Evolutionary conservation across 2,797 vertebrate genomes (phyloP).

Genomic region (Paratrypauchen microcephalus): DNA sequence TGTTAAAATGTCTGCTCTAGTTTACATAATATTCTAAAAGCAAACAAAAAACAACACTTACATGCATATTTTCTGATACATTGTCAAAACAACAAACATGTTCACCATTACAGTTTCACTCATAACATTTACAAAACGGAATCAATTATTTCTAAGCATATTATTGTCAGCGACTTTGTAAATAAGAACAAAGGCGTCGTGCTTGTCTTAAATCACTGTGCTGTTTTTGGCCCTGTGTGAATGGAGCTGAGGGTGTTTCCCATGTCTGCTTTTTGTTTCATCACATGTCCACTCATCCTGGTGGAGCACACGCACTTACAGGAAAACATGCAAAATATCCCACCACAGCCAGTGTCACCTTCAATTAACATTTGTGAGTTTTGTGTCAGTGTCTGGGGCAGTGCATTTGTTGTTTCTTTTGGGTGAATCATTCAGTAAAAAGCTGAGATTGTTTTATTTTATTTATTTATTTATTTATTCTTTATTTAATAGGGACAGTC

Average conservation of each 20-base stretch:
- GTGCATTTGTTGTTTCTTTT: background rate
- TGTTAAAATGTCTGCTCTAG: too few species aligned
- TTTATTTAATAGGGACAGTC: too few species aligned
- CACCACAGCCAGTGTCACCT: constrained; percentile 13
- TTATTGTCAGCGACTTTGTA: background rate
- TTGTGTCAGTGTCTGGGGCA: background rate
- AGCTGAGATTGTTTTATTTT: too few species aligned
- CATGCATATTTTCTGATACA: background rate
- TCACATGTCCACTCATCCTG: constrained; percentile 47
- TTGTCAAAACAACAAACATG: constrained; percentile 1
- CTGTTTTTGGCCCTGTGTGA: constrained; percentile 39
- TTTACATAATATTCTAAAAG: background rate
- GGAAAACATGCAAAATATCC: constrained; percentile 40
- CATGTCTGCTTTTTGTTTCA: constrained; percentile 18
- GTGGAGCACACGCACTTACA: constrained; percentile 41
- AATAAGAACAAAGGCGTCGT: constrained; percentile 1
- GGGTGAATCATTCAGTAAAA: background rate
- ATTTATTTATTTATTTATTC: too few species aligned
- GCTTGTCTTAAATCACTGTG: constrained; percentile 17
- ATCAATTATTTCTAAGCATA: background rate
- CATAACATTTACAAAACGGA: background rate
- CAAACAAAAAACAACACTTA: background rate
- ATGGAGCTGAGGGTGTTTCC: constrained; percentile 47
- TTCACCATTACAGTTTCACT: background rate
- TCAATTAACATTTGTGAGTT: background rate